Base-by-base conservation (phyloP, 2,113 vertebrate species). In the Spea multiplicata region DNA sequence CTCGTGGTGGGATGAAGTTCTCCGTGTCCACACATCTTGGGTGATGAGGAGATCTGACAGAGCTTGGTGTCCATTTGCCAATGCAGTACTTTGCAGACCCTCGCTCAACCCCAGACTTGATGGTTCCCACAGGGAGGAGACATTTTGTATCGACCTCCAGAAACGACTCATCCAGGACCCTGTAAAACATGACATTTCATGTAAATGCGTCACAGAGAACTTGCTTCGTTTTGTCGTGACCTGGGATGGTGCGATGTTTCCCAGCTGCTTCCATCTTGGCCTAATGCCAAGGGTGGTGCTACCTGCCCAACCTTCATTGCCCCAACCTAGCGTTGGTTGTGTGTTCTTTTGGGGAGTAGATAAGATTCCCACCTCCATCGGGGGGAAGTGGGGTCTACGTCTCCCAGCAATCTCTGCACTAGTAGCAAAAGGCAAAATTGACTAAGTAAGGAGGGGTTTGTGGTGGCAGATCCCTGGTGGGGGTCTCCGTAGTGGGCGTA, bases 91-190 rank as follows among this genome's bases (percentile, higher is more conserved):
- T 10, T 81, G 82, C 70, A 88, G 57, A 6, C 88, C 88, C 0
- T 76, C 77, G 13, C 86, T 85, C 9, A 95, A 85, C 9, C 93
- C 93, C 6, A 92, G 81, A 59, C 71, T 1, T 5, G 61, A 10
- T 0, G 86, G 83, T 4, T 90, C 86, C 0, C 50, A 79, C 14
- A 65, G 80, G 69, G 65, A 12, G 3, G 64, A 10, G 3, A 90
- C 78, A 14, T 83, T 78, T 17, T 75, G 75, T 17, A 90, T 82
- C 82, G 30, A 46, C 83, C 3, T 82, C 82, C 4, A 48, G 3
- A 78, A 7, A 52, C n/a, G 12, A 6, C 4, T 0, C 4, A 61
- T 3, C 53, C 61, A 17, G n/a, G 52, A 8, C 3, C 68, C 46
- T 74, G 62, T n/a, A 61, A 70, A 3, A 52, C 16, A 75, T 4